Evolutionary conservation across 2,797 vertebrate genomes (phyloP).

Genomic region (Lepilemur ruficaudatus): DNA sequence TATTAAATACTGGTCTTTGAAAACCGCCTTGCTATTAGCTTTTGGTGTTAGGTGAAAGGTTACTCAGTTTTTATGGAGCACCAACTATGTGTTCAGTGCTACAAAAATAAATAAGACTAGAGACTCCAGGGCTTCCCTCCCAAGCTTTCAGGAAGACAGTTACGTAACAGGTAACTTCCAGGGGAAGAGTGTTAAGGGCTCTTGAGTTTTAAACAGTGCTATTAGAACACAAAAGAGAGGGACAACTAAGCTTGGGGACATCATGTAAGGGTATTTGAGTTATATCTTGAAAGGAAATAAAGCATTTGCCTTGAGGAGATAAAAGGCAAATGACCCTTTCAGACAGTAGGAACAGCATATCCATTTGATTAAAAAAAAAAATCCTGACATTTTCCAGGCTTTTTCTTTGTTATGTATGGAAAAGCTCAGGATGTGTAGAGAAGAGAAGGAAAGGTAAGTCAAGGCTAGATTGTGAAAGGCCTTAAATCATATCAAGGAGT

Average conservation of each 20-base stretch:
- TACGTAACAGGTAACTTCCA: not conserved
- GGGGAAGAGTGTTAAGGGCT: not conserved
- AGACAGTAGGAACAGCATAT: not conserved
- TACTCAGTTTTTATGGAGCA: not conserved
- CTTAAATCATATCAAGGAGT: not conserved
- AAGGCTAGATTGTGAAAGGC: slow-evolving; percentile 1
- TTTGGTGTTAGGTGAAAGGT: not conserved
- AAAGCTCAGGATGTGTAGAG: not conserved
- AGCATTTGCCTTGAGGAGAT: not conserved
- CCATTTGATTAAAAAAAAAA: not conserved
- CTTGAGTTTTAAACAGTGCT: not conserved
- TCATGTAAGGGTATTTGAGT: not conserved
- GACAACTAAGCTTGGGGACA: not conserved
- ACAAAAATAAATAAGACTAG: not conserved
- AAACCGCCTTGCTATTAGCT: not conserved
- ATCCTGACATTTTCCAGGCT: not conserved
- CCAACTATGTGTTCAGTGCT: not conserved
- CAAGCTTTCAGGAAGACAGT: not conserved
- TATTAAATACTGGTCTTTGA: not conserved
- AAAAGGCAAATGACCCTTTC: not conserved
- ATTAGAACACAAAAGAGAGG: not conserved
- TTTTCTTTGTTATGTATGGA: not conserved
- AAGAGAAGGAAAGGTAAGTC: not conserved
- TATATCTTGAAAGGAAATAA: not conserved
- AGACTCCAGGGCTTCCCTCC: not conserved